Evolutionary conservation across 1,140 invertebrate genomes (phyloP), one percentile per base, ranked within the genome.

Genomic region (Aethina tumida): DNA sequence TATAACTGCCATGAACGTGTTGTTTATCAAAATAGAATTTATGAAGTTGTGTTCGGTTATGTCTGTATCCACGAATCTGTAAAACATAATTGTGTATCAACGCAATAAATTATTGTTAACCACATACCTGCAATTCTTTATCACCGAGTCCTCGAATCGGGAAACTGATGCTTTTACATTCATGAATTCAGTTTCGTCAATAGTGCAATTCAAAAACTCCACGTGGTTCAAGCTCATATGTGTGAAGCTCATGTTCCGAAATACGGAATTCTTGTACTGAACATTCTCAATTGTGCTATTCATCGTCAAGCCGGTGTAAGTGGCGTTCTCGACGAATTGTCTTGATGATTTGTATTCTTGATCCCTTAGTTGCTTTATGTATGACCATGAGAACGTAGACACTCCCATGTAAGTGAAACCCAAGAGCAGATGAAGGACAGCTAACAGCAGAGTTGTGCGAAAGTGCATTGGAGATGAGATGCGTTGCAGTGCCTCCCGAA

Each of bases 201-300:
- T 64, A 9, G 63, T 62, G 49, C 70, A 72, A 50, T 70, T 68
- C 35, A 64, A 50, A 50, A 73, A 73, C 34, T 64, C 56, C 10
- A 73, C 66, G 36, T 73, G 70, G 39, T 60, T 69, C 16, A 72
- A 57, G 43, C 66, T 56, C 39, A 72, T 58, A 42, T 70, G 65
- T 34, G 52, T 64, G 45, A 73, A 72, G 36, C 60, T 66, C 27
- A 53, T 60, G 55, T 46, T 57, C 30, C 50, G 52, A 20, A 62
- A 57, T 9, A 56, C 19, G 13, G 42, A 41, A 20, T 66, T 46
- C 39, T 50, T 63, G 41, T 67, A 71, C 42, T 63, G 56, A 15
- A 61, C 36, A 52, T 71, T 70, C 45, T 69, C 68, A n/a, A 67
- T 50, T 1, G 65, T 65, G 13, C 40, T 50, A 43, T 53, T 65